These are phyloP conservation scores for Pollenia griseotomentosa DNA, from an alignment of 2,888 invertebrate species.

Conservation along the genomic window DNA sequence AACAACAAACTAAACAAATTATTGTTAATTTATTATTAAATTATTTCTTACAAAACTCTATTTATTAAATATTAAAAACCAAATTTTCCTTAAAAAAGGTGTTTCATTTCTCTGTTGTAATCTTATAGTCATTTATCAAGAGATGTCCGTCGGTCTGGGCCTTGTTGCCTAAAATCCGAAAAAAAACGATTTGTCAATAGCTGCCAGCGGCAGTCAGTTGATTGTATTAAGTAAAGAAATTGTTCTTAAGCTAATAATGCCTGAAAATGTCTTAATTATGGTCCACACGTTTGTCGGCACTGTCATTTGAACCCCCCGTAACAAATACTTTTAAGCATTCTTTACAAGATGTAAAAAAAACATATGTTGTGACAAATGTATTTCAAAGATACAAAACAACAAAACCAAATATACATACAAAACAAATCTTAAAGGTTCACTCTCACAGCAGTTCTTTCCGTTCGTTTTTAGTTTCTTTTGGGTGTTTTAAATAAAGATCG, in stretches of 20 bases:
- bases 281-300: conserved; percentile 71
- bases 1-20: conserved; percentile 21
- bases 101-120: conserved; percentile 31
- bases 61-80: conserved; percentile 6
- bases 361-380: conserved; percentile 74
- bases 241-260: conserved; percentile 67
- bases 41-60: neutral
- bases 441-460: conserved; percentile 55
- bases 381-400: conserved; percentile 53
- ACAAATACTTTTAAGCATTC: conserved; percentile 45
- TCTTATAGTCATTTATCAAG: conserved; percentile 48
- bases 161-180: conserved; percentile 27
- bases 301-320: conserved; percentile 42
- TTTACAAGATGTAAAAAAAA: conserved; percentile 19
- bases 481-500: conserved; percentile 52
- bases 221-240: conserved; percentile 43
- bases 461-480: conserved; percentile 22
- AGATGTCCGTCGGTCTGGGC: neutral
- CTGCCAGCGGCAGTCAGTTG: conserved; percentile 31
- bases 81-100: neutral
- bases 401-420: conserved; percentile 37
- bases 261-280: conserved; percentile 72
- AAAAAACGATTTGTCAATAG: conserved; percentile 67
- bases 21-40: conserved; percentile 5
- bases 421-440: conserved; percentile 57